Percentiles rank a stretch among this genome's conserved stretches.
Evolutionary conservation across 2,888 invertebrate species (phyloP).

Genomic region (Leptinotarsa peninsularis): DNA sequence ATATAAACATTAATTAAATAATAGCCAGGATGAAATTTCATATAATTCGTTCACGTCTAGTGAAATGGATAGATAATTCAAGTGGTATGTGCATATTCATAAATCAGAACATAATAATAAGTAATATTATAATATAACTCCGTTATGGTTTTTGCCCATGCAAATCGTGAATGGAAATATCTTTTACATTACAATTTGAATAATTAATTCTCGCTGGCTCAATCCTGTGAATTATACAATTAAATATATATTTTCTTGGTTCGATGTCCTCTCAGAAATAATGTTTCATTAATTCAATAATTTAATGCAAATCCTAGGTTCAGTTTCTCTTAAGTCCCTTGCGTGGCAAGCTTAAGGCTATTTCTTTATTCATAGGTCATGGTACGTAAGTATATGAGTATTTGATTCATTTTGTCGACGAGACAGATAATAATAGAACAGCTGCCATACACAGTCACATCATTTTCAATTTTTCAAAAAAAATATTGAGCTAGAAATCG

Average conservation of each 20-base stretch:
- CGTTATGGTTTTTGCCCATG: conserved; percentile 59
- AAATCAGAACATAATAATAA: conserved; percentile 35
- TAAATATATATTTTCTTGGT: conserved; percentile 56
- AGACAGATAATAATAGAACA: too few species aligned
- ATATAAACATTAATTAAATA: conserved; percentile 37
- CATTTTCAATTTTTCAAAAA: too few species aligned
- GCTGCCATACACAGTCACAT: too few species aligned
- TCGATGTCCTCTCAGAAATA: conserved; percentile 53
- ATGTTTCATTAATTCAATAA: background rate
- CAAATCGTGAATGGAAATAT: conserved; percentile 57
- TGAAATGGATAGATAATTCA: conserved; percentile 38
- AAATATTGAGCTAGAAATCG: too few species aligned
- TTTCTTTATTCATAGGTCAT: background rate
- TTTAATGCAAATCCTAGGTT: conserved; percentile 18
- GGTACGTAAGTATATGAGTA: background rate
- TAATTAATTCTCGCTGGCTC: conserved; percentile 53
- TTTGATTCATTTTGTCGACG: too few species aligned
- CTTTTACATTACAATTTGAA: conserved; percentile 55
- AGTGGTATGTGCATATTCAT: conserved; percentile 42
- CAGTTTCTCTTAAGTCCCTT: conserved; percentile 9
- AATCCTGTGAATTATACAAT: conserved; percentile 41
- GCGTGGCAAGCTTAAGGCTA: background rate
- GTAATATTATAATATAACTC: conserved; percentile 46
- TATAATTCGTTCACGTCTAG: conserved; percentile 46
- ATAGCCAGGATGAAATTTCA: conserved; percentile 41